These are phyloP conservation scores for Eptesicus fuscus DNA, from an alignment of 2,113 vertebrate species.

Conservation along the genomic window DNA sequence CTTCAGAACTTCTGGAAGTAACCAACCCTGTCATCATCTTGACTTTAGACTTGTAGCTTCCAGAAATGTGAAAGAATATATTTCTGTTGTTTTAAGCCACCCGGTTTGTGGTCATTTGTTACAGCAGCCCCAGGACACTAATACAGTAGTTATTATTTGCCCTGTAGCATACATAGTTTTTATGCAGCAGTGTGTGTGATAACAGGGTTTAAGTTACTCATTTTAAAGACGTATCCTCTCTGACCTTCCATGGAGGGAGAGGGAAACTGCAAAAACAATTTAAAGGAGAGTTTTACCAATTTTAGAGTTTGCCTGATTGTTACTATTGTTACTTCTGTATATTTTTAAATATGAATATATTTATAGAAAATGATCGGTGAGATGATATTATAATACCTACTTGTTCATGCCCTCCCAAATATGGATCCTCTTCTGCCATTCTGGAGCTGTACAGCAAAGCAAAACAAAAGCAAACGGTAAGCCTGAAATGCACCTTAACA, in stretches of 20 bases:
- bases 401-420: conserved; percentile 79
- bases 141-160: not conserved
- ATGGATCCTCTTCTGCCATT: conserved; percentile 83
- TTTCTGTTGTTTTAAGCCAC: not conserved
- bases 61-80: not conserved
- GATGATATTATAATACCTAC: conserved; percentile 71
- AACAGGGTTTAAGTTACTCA: not conserved
- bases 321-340: not conserved
- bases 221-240: not conserved
- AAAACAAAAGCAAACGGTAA: conserved; percentile 38
- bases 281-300: not conserved
- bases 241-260: not conserved
- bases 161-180: not conserved
- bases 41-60: not conserved
- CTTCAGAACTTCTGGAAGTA: not conserved
- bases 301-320: not conserved
- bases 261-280: not conserved
- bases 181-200: not conserved
- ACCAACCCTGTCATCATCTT: not conserved
- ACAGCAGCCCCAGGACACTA: not conserved
- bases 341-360: not conserved
- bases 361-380: not conserved
- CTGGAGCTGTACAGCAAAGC: conserved; percentile 73
- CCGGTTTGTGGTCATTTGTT: not conserved
- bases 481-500: not conserved